Base-by-base conservation (phyloP, 2,888 invertebrate genomes). In the Dicranocentrus wangi region DNA sequence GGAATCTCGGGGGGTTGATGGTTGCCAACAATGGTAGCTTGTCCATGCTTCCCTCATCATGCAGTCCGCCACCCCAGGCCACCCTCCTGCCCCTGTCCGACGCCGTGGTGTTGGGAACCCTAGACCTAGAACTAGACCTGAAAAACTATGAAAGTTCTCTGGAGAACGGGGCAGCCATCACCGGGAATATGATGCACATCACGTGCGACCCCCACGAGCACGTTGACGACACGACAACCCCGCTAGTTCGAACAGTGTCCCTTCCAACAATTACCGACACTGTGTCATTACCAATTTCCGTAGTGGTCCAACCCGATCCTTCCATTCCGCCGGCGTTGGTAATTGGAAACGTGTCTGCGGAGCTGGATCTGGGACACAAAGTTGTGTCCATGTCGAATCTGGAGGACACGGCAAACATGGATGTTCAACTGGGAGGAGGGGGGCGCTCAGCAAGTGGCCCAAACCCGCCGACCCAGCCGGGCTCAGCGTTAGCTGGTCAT, bases 231-330 rank as follows among this genome's bases (percentile, higher is more conserved):
- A 81, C 79, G 1, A 81, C 79, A 1, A 43, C 83, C 1, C 85
- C 85, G 0, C 63, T 86, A 15, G 84, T 85, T 0, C 70, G 86
- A 65, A 85, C 87, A 0, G 58, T 84, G 2, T 85, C 85, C 2
- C 82, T 87, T n/a, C 87, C 87, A 8, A 83, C 86, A 1, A 73
- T 85, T 2, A 75, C 84, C 7, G 86, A 87, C 8, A 63, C 73
- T 17, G 53, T 80, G 1, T 39, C 81, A n/a, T 58, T 84, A 2
- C 83, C 83, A 17, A 78, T 86, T 51, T 83, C 85, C 1, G 28
- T 85, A 0, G 81, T 86, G 0, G 85, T 85, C 28, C 85, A 85
- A 23, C 79, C 83, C 8, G 84, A 85, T 43, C 83, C 85, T 0
- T 61, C 82, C 0, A 23, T 85, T 15, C 76, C 82, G 2, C 83